These are phyloP conservation scores for Grallaria varia DNA, from an alignment of 2,113 vertebrate genomes.

Conservation along the genomic window DNA sequence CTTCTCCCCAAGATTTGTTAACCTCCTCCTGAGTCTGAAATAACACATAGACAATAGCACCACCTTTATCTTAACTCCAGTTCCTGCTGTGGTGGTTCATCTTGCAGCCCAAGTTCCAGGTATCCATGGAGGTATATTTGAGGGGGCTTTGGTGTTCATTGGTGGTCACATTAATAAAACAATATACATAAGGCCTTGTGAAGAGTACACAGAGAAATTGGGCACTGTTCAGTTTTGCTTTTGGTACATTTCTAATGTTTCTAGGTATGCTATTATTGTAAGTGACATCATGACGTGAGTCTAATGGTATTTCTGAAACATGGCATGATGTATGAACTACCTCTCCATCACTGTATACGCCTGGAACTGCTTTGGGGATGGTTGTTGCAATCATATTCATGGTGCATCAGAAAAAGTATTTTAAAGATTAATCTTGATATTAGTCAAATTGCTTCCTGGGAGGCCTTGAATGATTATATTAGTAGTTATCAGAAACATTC, in stretches of 20 bases:
- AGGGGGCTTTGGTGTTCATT: background rate
- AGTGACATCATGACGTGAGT: background rate
- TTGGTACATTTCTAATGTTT: background rate
- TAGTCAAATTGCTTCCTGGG: background rate
- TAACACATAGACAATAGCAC: background rate
- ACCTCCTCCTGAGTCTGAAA: background rate
- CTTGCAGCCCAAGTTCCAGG: rapidly evolving
- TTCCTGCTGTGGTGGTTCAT: background rate
- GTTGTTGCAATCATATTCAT: background rate
- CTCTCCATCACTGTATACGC: background rate
- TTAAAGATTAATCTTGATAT: background rate
- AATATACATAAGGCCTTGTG: background rate
- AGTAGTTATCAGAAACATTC: background rate
- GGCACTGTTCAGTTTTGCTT: background rate
- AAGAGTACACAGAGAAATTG: background rate
- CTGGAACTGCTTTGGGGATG: background rate
- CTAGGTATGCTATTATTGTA: background rate
- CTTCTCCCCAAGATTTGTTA: background rate
- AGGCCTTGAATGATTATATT: background rate
- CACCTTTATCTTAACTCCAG: background rate
- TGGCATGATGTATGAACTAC: background rate
- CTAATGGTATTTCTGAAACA: background rate
- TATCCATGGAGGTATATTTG: background rate
- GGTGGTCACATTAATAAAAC: no score
- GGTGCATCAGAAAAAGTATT: background rate